phyloP scores from a whole-genome alignment of 2,113 vertebrate species.

The Nerophis ophidion region DNA sequence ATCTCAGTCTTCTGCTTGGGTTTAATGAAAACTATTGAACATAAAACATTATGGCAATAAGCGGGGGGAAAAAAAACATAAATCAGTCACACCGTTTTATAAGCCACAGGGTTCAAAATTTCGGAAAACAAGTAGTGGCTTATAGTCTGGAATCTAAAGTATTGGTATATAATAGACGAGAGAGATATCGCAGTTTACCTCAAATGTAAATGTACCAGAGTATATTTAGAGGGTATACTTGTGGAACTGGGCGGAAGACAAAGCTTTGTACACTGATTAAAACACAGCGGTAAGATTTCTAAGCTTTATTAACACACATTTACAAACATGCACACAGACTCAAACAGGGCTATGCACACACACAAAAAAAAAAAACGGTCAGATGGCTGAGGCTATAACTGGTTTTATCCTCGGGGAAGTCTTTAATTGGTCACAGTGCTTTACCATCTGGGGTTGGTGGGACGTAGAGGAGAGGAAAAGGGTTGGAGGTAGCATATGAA shows the following conservation, averaged over 20 bases:
- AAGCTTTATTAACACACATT: conserved; percentile 10
- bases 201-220: background rate
- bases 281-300: conserved; percentile 38
- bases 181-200: background rate
- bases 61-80: too few relatives aligned
- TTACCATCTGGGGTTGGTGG: conserved; percentile 66
- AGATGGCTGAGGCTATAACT: conserved; percentile 64
- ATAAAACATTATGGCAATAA: too few relatives aligned
- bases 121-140: too few relatives aligned
- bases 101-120: too few relatives aligned
- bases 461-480: conserved; percentile 33
- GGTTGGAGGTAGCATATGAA: conserved; percentile 29
- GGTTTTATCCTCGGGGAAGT: conserved; percentile 62
- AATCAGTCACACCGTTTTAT: too few relatives aligned
- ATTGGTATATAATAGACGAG: background rate
- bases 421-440: conserved; percentile 72
- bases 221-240: conserved; percentile 7
- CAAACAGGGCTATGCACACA: background rate
- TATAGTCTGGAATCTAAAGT: too few relatives aligned
- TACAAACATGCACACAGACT: background rate
- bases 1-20: too few relatives aligned
- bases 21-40: too few relatives aligned
- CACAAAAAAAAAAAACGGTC: conserved; percentile 52
- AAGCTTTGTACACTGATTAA: conserved; percentile 51
- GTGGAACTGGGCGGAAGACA: conserved; percentile 26